These are phyloP conservation scores for Pelagia noctiluca DNA, from an alignment of 30 jellyfish, hydroid and myxozoan species.

Conservation along the genomic window DNA sequence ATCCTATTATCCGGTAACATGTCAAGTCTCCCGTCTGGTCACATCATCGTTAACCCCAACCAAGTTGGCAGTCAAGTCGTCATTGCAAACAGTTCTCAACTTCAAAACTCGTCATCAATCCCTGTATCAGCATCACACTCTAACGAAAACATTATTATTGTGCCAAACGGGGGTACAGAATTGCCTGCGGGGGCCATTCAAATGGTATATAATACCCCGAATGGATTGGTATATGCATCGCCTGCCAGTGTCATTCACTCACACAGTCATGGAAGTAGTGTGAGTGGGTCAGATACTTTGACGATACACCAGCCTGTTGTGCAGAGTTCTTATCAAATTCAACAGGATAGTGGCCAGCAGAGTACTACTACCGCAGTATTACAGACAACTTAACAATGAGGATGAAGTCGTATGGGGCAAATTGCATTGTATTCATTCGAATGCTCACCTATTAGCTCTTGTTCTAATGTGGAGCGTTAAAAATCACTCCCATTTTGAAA, in stretches of 20 bases:
- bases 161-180: slow-evolving; percentile 71
- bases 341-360: slow-evolving; percentile 12
- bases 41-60: slow-evolving; percentile 80
- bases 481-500: no score
- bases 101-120: slow-evolving; percentile 16
- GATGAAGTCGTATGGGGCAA: no score
- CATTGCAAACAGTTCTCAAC: slow-evolving; percentile 56
- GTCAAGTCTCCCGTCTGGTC: slow-evolving; percentile 78
- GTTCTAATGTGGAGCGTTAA: no score
- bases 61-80: slow-evolving; percentile 73
- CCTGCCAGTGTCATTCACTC: slow-evolving; percentile 47
- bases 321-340: slow-evolving; percentile 42
- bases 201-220: slow-evolving; percentile 83
- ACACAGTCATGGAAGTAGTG: slow-evolving; percentile 20
- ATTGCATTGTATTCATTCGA: no score
- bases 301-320: slow-evolving; percentile 61
- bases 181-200: slow-evolving; percentile 80
- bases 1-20: slow-evolving; percentile 91
- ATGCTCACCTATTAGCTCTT: no score
- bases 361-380: slow-evolving; percentile 12
- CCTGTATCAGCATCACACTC: slow-evolving; percentile 46
- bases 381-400: slow-evolving; percentile 11
- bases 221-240: slow-evolving; percentile 79
- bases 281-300: slow-evolving; percentile 31
- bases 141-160: slow-evolving; percentile 76